phyloP scores from a whole-genome alignment of 2,113 vertebrate genomes.

The Alouatta palliata region DNA sequence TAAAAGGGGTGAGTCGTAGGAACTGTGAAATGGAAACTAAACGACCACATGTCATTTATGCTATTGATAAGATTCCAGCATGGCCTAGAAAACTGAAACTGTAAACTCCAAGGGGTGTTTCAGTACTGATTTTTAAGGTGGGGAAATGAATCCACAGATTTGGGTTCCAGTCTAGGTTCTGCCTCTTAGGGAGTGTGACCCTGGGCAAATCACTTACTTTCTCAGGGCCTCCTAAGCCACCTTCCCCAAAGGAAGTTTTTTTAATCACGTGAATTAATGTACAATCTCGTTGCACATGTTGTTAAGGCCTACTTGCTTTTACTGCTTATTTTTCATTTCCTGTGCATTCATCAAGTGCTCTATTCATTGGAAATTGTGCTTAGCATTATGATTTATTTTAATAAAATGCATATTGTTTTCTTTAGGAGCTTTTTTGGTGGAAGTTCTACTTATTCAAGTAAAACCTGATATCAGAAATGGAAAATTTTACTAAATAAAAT shows the following conservation, averaged over 20 bases:
- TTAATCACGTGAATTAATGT: background rate
- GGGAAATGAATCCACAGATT: background rate
- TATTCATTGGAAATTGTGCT: background rate
- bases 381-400: slow-evolving; percentile 35
- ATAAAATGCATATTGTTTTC: slow-evolving; percentile 35
- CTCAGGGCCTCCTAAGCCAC: background rate
- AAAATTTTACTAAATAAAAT: slow-evolving; percentile 27
- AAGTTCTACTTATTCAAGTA: background rate
- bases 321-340: background rate
- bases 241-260: background rate
- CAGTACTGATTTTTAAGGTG: background rate
- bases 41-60: background rate
- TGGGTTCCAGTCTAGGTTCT: background rate
- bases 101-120: background rate
- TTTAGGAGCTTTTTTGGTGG: slow-evolving; percentile 10
- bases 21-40: slow-evolving; percentile 36
- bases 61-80: background rate
- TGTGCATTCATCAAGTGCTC: background rate
- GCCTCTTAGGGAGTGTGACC: background rate
- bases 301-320: background rate
- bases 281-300: background rate
- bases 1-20: slow-evolving; percentile 48
- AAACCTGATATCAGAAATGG: background rate
- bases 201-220: background rate
- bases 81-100: background rate